Evolutionary conservation across 1,140 invertebrate genomes (phyloP).

Genomic region (Drosophila sulfurigaster): DNA sequence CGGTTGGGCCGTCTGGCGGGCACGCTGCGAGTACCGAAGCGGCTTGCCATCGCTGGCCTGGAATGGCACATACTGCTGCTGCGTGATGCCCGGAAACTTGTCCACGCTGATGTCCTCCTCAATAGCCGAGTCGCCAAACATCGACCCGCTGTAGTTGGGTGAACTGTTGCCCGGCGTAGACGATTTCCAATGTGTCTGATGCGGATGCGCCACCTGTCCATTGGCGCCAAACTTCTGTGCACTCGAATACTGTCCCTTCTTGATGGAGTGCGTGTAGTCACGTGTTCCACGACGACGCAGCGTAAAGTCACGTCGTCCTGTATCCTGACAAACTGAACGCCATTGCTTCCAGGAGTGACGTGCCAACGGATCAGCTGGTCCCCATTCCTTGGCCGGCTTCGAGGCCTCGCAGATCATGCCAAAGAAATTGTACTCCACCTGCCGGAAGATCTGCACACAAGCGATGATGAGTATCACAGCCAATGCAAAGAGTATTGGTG

Average conservation of each 20-base stretch:
- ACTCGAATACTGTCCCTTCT: constrained; percentile 78
- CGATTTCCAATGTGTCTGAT: constrained; percentile 77
- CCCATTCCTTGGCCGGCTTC: constrained; percentile 84
- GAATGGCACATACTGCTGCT: constrained; percentile 76
- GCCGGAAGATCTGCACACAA: constrained; percentile 79
- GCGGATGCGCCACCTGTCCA: constrained; percentile 46
- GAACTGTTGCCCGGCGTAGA: constrained; percentile 84
- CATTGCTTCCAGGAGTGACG: constrained; percentile 84
- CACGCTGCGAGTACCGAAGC: constrained; percentile 69
- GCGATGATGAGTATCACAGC: constrained; percentile 76
- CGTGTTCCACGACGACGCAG: constrained; percentile 87
- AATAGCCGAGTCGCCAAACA: constrained; percentile 84
- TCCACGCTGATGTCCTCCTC: constrained; percentile 84
- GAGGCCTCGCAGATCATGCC: constrained; percentile 84
- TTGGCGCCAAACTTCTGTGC: constrained; percentile 67
- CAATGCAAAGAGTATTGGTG: constrained; percentile 76
- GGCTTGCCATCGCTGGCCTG: constrained; percentile 73
- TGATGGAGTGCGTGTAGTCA: constrained; percentile 87
- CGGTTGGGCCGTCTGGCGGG: constrained; percentile 65
- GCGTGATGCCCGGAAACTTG: constrained; percentile 78
- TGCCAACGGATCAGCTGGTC: constrained; percentile 81
- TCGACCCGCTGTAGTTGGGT: constrained; percentile 84
- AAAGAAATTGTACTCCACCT: constrained; percentile 85
- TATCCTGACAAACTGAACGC: constrained; percentile 83
- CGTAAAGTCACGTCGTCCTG: constrained; percentile 87